Evolutionary conservation across 2,888 invertebrate genomes (phyloP).

Genomic region (Tupiocoris notatus): DNA sequence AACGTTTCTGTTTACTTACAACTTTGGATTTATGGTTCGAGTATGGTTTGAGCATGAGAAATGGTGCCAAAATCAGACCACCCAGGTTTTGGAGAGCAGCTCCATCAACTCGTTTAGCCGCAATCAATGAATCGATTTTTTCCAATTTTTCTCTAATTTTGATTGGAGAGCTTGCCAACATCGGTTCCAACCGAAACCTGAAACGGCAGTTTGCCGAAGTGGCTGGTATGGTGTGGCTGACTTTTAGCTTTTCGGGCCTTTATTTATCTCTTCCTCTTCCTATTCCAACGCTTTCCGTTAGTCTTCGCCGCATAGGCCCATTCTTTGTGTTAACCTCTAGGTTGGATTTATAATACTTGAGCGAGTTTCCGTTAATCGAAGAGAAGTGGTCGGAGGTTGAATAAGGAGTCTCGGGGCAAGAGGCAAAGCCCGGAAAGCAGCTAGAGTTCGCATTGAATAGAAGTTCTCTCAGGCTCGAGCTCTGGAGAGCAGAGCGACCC

Average conservation of each 20-base stretch:
- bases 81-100: too few relatives aligned
- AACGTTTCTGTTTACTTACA: too few relatives aligned
- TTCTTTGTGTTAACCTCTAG: slow-evolving; percentile 25
- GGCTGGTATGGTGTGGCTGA: background rate
- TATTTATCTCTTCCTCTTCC: background rate
- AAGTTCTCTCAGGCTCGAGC: background rate
- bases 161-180: background rate
- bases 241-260: background rate
- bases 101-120: too few relatives aligned
- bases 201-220: background rate
- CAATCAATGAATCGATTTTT: too few relatives aligned
- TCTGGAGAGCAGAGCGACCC: too few relatives aligned
- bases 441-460: background rate
- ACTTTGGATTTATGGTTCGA: too few relatives aligned
- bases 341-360: slow-evolving; percentile 33
- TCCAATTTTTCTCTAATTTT: too few relatives aligned
- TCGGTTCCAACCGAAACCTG: background rate
- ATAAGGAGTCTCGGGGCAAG: background rate
- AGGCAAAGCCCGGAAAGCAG: background rate
- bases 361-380: slow-evolving; percentile 19
- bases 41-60: too few relatives aligned
- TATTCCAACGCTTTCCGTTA: background rate
- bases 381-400: slow-evolving; percentile 1
- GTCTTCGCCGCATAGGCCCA: background rate
- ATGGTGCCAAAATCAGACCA: too few relatives aligned